Evolutionary conservation across 2,888 invertebrate species (phyloP).

Genomic region (Piscicola geometra): DNA sequence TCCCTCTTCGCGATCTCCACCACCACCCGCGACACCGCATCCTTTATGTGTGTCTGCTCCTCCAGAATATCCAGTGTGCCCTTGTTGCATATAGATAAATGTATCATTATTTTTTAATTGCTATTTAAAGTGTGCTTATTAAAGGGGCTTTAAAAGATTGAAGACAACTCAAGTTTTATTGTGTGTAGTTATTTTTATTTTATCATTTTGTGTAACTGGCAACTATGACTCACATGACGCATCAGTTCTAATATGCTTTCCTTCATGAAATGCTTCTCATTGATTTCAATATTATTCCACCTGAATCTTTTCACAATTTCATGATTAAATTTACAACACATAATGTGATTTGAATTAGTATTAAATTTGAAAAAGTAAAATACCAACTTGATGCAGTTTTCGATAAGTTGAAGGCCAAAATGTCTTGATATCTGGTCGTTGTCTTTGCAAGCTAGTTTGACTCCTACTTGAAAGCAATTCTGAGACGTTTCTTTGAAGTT

Average conservation of each 20-base stretch:
- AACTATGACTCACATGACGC: conserved; percentile 48
- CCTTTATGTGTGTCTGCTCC: conserved; percentile 58
- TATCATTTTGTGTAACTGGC: no score
- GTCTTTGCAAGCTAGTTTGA: conserved; percentile 70
- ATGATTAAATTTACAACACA: background rate
- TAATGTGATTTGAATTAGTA: background rate
- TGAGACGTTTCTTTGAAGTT: conserved; percentile 80
- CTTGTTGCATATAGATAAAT: no score
- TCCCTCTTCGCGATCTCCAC: conserved; percentile 94
- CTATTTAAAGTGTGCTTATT: background rate
- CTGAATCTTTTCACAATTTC: conserved; percentile 62
- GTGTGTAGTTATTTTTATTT: no score
- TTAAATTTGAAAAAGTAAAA: conserved; percentile 39
- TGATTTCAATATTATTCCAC: conserved; percentile 81
- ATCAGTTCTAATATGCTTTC: conserved; percentile 56
- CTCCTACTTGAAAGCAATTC: conserved; percentile 78
- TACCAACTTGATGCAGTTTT: conserved; percentile 76
- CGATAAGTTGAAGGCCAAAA: conserved; percentile 86
- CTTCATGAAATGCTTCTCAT: conserved; percentile 83
- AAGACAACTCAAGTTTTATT: background rate
- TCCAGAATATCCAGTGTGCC: conserved; percentile 73
- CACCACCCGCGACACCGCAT: conserved; percentile 68
- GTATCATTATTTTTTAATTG: no score
- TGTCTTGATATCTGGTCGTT: conserved; percentile 76
- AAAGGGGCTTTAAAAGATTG: background rate